Evolutionary conservation across 2,797 vertebrate genomes (phyloP).

Genomic region (Lates japonicus): DNA sequence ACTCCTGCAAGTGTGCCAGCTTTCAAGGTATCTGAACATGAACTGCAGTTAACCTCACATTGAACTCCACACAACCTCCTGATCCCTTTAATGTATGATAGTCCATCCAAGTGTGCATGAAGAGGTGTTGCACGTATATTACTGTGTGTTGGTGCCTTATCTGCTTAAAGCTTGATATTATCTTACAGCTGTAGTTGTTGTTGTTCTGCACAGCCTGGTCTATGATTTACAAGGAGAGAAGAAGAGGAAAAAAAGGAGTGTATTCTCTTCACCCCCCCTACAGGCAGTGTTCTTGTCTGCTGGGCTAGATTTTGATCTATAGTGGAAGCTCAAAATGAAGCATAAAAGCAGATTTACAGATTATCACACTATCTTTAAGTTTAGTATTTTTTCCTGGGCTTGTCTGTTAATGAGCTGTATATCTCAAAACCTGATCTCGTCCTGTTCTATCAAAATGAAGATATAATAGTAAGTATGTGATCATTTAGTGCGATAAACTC

Average conservation of each 20-base stretch:
- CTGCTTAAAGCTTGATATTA: conserved; percentile 42
- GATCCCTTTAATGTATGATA: background rate
- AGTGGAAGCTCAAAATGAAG: background rate
- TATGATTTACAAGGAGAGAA: conserved; percentile 31
- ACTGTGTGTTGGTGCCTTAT: conserved; percentile 14
- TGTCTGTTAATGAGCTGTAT: too few species aligned
- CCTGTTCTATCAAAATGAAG: too few species aligned
- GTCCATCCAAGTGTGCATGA: background rate
- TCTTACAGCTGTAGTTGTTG: conserved; percentile 22
- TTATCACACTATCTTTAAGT: background rate
- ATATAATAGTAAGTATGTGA: too few species aligned
- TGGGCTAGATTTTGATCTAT: conserved; percentile 16
- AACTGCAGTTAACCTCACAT: conserved; percentile 12
- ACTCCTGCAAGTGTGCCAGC: background rate
- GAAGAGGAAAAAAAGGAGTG: background rate
- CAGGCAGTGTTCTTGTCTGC: conserved; percentile 13
- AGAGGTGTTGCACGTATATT: conserved; percentile 7
- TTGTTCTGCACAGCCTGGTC: conserved; percentile 1
- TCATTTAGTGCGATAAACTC: too few species aligned
- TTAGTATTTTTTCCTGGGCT: too few species aligned
- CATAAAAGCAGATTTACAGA: background rate
- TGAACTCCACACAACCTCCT: conserved; percentile 30
- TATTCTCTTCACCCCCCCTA: background rate
- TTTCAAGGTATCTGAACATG: conserved; percentile 8
- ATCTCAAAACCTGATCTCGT: too few species aligned